phyloP scores from a whole-genome alignment of 2,888 invertebrate genomes.

The Cybosia mesomella region DNA sequence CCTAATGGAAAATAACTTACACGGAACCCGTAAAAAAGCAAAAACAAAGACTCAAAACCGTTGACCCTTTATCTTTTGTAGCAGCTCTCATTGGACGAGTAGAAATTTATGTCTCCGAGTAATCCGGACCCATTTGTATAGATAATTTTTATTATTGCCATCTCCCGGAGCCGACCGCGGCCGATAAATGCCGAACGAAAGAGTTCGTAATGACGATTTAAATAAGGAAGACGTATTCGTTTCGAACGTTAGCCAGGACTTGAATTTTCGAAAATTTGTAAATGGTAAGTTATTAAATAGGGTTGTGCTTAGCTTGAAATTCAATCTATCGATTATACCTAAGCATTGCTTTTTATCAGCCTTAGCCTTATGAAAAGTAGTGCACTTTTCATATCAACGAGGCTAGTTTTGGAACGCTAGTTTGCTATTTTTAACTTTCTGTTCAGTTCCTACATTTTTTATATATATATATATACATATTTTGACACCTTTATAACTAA shows the following conservation, averaged over 20 bases:
- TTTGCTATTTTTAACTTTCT: not conserved
- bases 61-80: constrained; percentile 84
- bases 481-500: not conserved
- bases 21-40: constrained; percentile 55
- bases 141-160: constrained; percentile 88
- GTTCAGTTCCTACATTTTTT: too few relatives aligned
- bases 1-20: constrained; percentile 33
- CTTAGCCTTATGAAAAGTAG: not conserved
- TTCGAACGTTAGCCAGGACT: constrained; percentile 77
- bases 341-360: not conserved
- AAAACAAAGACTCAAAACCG: constrained; percentile 78
- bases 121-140: constrained; percentile 86
- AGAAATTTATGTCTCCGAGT: constrained; percentile 86
- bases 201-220: constrained; percentile 87
- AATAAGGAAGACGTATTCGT: constrained; percentile 86
- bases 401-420: not conserved
- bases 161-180: constrained; percentile 82
- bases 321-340: not conserved
- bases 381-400: not conserved
- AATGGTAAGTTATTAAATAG: constrained; percentile 66
- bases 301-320: constrained; percentile 55
- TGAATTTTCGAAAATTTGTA: constrained; percentile 78
- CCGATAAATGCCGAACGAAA: constrained; percentile 82
- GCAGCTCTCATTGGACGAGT: constrained; percentile 83
- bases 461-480: not conserved